A percentile compares a stretch with the other conserved stretches of the same genome.
These are phyloP conservation scores for Notechis scutatus DNA, from an alignment of 2,113 vertebrate genomes.

Conservation along the genomic window DNA sequence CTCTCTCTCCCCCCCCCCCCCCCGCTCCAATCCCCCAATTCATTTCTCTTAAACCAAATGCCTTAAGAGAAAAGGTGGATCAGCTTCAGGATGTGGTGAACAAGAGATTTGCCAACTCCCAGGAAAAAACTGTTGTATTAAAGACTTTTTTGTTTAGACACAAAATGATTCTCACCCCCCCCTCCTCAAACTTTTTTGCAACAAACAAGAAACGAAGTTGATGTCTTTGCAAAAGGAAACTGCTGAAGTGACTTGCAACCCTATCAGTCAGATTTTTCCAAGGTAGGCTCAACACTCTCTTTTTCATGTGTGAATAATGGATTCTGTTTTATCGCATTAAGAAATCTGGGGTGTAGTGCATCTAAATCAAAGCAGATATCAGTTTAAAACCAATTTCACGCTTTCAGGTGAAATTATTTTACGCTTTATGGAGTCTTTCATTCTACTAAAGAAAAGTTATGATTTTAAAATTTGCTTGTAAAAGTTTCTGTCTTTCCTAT, in stretches of 20 bases:
- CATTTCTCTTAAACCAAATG: slow-evolving; percentile 34
- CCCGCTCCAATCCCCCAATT: neutral
- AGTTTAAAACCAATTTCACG: neutral
- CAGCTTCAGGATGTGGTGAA: slow-evolving; percentile 43
- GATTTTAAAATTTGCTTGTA: slow-evolving; percentile 1
- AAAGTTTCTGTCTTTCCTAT: slow-evolving; percentile 33
- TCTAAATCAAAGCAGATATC: neutral
- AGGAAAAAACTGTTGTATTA: slow-evolving; percentile 40
- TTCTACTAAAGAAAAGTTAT: slow-evolving; percentile 32
- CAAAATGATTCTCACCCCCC: slow-evolving; percentile 29
- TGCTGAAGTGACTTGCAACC: slow-evolving; percentile 39
- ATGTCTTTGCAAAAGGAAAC: slow-evolving; percentile 51
- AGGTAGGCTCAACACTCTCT: slow-evolving; percentile 29
- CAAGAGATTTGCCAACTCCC: slow-evolving; percentile 39
- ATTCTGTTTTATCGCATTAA: slow-evolving; percentile 40
- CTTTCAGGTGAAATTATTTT: slow-evolving; percentile 28
- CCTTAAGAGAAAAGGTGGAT: slow-evolving; percentile 33
- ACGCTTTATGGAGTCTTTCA: slow-evolving; percentile 30
- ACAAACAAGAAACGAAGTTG: slow-evolving; percentile 12
- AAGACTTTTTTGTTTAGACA: slow-evolving; percentile 39
- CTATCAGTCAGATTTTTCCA: slow-evolving; percentile 42
- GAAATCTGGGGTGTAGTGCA: slow-evolving; percentile 3
- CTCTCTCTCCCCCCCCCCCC: neutral
- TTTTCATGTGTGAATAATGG: slow-evolving; percentile 32
- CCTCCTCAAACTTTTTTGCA: slow-evolving; percentile 34